Base-by-base conservation (phyloP, 2,113 vertebrate genomes). In the Chauna torquata region DNA sequence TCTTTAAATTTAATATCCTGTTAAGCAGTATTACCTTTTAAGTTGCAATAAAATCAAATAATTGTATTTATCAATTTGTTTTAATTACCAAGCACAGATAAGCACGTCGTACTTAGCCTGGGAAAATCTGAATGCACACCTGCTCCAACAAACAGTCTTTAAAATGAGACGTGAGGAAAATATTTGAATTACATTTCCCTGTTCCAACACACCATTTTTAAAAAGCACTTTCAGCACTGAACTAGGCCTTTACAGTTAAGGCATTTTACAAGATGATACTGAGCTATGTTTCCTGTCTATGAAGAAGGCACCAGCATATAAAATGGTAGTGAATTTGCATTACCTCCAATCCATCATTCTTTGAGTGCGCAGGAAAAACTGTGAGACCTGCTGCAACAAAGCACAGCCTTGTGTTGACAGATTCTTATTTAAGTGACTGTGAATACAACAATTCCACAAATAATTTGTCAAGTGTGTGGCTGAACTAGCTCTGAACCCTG, bases 371-470 rank as follows among this genome's bases (percentile, higher is more conserved):
- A 93, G 98, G 97, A 97, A 98, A 98, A 98, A 97, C 97, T 96
- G 97, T 96, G 96, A 98, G 98, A 98, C 98, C 98, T 97, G 97
- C 97, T 96, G 98, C 98, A 98, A 98, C 97, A 98, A 98, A 98
- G 98, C 97, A 96, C 98, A 98, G 98, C 98, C 98, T 97, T 98
- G 98, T 98, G 98, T 98, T 99, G 99, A 99, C 99, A 99, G 99
- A 99, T 99, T 99, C 99, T 99, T 99, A 99, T 99, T 99, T 99
- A 99, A 99, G 99, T 99, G 99, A 99, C 99, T 99, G 99, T 99
- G 99, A 99, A 99, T 99, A 99, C 99, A 99, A 99, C 99, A 99
- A 99, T 99, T 99, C 99, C 99, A 99, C 99, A 99, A 99, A 99
- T 99, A 99, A 99, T 99, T 99, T 99, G 99, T 99, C 99, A 99